phyloP scores from a whole-genome alignment of 2,113 vertebrate species.

The Chascanopsetta lugubris region DNA sequence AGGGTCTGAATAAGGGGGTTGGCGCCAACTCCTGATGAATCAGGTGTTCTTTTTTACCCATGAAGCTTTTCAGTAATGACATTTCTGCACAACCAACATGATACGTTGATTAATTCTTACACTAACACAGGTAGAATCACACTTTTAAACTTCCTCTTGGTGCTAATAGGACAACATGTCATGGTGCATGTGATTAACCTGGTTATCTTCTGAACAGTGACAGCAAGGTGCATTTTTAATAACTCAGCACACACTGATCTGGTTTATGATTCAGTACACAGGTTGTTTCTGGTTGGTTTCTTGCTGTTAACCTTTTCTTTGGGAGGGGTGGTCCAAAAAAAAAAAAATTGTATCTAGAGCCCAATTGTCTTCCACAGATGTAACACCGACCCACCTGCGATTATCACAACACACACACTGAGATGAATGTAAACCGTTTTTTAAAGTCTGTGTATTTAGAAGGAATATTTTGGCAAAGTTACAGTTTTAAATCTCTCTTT shows the following conservation, averaged over 20 bases:
- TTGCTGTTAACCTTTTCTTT: conserved; percentile 15
- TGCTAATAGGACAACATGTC: conserved; percentile 73
- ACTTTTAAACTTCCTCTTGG: conserved; percentile 64
- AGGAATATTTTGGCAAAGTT: conserved; percentile 27
- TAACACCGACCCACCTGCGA: conserved; percentile 30
- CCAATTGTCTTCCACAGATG: conserved; percentile 68
- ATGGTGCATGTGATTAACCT: conserved; percentile 52
- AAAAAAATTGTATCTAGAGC: conserved; percentile 22
- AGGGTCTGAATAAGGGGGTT: conserved; percentile 55
- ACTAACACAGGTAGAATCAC: conserved; percentile 50
- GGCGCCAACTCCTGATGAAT: conserved; percentile 37
- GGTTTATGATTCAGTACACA: conserved; percentile 30
- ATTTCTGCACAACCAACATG: conserved; percentile 45
- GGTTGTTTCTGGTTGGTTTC: conserved; percentile 14
- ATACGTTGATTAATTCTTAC: conserved; percentile 34
- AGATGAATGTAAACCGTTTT: conserved; percentile 75
- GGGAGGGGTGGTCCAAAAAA: no score
- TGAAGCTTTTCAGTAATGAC: conserved; percentile 29
- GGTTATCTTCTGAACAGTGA: conserved; percentile 44
- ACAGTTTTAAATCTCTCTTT: conserved; percentile 48
- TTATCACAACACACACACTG: conserved; percentile 41
- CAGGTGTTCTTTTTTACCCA: conserved; percentile 29
- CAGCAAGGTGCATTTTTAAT: conserved; percentile 65
- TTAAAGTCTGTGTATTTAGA: conserved; percentile 40
- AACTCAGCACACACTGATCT: conserved; percentile 48